A percentile compares a stretch with the other conserved stretches of the same genome.
phyloP scores from a whole-genome alignment of 2,113 vertebrate genomes.

The Hydropotes inermis region DNA sequence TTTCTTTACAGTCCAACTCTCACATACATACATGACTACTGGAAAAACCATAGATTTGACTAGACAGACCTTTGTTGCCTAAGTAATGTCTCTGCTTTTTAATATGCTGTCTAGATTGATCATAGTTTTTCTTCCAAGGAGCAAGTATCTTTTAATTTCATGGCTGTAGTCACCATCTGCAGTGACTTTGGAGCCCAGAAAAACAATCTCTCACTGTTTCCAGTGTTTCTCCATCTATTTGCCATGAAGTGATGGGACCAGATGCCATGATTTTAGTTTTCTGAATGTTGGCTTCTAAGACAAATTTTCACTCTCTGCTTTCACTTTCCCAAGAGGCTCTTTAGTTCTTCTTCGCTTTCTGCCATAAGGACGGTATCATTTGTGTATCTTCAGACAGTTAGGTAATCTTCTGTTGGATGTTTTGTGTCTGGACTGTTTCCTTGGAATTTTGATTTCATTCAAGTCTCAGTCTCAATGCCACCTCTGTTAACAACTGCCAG shows the following conservation, averaged over 20 bases:
- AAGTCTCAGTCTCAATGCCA: not conserved
- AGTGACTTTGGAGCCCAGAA: not conserved
- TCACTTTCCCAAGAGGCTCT: not conserved
- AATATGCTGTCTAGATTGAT: not conserved
- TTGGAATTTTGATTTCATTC: not conserved
- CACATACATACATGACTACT: not conserved
- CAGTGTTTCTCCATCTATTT: not conserved
- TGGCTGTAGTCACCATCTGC: not conserved
- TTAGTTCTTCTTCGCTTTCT: not conserved
- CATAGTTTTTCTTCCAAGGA: not conserved
- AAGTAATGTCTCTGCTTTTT: not conserved
- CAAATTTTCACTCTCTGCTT: not conserved
- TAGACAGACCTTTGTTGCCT: not conserved
- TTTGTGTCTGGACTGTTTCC: not conserved
- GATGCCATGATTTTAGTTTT: not conserved
- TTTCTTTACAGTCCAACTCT: not conserved
- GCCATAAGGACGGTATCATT: not conserved
- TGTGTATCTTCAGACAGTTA: not conserved
- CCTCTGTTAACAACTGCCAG: not conserved
- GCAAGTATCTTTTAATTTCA: not conserved
- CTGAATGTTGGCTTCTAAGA: not conserved
- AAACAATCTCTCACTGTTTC: not conserved
- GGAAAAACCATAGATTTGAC: not conserved
- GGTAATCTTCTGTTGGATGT: not conserved
- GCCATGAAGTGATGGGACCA: not conserved